Base-by-base conservation (phyloP, 2,888 invertebrate genomes). In the Cremastobaeus sp. region DNA sequence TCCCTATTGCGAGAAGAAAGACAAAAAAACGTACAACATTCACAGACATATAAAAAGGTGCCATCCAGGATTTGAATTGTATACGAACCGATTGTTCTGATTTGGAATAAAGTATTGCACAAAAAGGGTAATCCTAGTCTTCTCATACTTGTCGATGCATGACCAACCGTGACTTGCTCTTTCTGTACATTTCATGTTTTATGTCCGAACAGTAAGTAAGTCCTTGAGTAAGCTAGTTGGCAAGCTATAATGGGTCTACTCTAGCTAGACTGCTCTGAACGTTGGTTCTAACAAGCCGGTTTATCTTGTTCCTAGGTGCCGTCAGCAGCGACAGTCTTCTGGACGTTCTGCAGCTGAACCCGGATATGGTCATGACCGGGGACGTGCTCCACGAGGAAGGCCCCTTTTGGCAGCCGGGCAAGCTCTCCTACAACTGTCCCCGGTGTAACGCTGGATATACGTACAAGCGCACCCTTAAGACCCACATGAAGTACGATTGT, bases 401-500 rank as follows among this genome's bases (percentile, higher is more conserved):
- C 1, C 65, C 80, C 0, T 77, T 79, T 28, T 85, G 83, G 84
- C 80, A 82, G 4, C 52, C 78, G 0, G 80, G 78, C n/a, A 85
- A 78, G 60, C 81, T 81, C 78, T 64, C 82, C 8, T 88, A 86
- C 65, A 82, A 86, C 45, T 89, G 89, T 79, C 88, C 88, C 0
- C 82, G 85, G 12, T 89, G 89, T 76, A 85, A 85, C 66, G 87
- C 87, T 14, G 83, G 83, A 0, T 89, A 89, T 77, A 86, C 87
- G 9, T 85, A 88, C 72, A 84, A 86, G 74, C 86, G 88, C 57
- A 89, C 88, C 9, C 80, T 89, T 50, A 88, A 86, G 78, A 88
- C 88, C 0, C 89, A 89, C 77, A 83, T 88, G 82, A 88, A 88
- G 71, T 88, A 88, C 77, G 89, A 89, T 71, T 89, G 89, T 77